Evolutionary conservation across 2,113 vertebrate species (phyloP).

Genomic region (Muntiacus reevesi): DNA sequence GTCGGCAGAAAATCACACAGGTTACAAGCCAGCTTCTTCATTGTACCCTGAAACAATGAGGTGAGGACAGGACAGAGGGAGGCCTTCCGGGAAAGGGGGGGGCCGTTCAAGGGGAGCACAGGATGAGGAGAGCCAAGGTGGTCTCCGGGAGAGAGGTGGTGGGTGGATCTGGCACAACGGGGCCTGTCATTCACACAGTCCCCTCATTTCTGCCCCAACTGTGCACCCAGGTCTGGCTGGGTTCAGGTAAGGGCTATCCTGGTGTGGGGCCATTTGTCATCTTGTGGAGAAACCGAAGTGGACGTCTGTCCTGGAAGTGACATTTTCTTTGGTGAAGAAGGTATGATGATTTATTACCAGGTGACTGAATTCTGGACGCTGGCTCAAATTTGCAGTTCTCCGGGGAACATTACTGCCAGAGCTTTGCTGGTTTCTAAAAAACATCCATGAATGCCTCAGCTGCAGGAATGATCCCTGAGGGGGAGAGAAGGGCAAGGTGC

Average conservation of each 20-base stretch:
- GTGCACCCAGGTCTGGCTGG: background rate
- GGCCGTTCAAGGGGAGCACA: background rate
- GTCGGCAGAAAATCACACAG: constrained; percentile 29
- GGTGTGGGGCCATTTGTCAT: background rate
- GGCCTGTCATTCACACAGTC: background rate
- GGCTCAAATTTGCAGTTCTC: background rate
- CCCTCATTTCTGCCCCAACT: background rate
- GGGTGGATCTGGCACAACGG: accelerated
- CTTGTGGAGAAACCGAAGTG: background rate
- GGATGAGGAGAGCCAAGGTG: background rate
- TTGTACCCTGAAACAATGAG: constrained; percentile 19
- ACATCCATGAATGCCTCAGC: background rate
- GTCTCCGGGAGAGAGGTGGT: background rate
- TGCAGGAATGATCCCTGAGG: background rate
- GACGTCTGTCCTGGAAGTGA: background rate
- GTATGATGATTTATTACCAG: constrained; percentile 9
- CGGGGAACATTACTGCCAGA: background rate
- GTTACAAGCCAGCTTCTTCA: constrained; percentile 58
- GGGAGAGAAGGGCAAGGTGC: background rate
- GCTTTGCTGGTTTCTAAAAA: background rate
- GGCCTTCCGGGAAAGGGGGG: background rate
- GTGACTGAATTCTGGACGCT: background rate
- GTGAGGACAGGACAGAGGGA: background rate
- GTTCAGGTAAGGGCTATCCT: background rate
- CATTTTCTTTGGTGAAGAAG: constrained; percentile 16